Percentiles rank a stretch among this genome's conserved stretches.
phyloP scores from a whole-genome alignment of 2,888 invertebrate species.

The Cantharis flavilabris region DNA sequence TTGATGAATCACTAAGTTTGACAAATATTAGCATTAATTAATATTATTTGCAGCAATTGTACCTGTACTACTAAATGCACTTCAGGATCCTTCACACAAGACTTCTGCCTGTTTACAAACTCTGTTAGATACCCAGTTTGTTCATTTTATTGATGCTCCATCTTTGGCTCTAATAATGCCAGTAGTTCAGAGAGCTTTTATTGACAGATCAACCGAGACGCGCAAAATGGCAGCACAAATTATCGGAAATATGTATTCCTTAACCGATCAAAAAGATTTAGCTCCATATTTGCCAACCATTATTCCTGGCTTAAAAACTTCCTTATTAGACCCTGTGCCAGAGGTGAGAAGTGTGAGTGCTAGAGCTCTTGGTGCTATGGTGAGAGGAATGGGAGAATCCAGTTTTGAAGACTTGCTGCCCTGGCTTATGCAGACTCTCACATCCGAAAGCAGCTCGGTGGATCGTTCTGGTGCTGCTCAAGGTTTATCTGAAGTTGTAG shows the following conservation, averaged over 20 bases:
- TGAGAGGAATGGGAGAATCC: slow-evolving; percentile 94
- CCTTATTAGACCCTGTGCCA: slow-evolving; percentile 95
- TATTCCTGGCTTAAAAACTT: slow-evolving; percentile 94
- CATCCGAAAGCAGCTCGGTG: slow-evolving; percentile 93
- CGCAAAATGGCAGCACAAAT: slow-evolving; percentile 99
- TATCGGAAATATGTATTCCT: slow-evolving; percentile 98
- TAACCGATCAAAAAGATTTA: slow-evolving; percentile 98
- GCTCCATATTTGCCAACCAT: slow-evolving; percentile 95
- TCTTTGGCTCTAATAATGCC: slow-evolving; percentile 99
- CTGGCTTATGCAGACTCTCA: slow-evolving; percentile 97
- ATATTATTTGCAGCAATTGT: slow-evolving; percentile 70
- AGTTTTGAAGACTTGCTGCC: slow-evolving; percentile 95
- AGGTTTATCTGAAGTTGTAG: slow-evolving; percentile 94
- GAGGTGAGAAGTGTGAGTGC: slow-evolving; percentile 95
- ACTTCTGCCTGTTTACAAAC: slow-evolving; percentile 93
- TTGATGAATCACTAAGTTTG: no score
- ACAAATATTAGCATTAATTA: no score
- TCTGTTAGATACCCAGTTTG: slow-evolving; percentile 93
- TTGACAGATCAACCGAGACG: slow-evolving; percentile 96
- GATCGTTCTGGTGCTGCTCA: slow-evolving; percentile 92
- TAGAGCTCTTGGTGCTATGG: slow-evolving; percentile 96
- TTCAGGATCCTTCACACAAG: slow-evolving; percentile 95
- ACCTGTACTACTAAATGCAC: slow-evolving; percentile 82
- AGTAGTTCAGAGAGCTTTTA: slow-evolving; percentile 95
- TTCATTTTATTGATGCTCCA: slow-evolving; percentile 99